phyloP scores from a whole-genome alignment of 2,113 vertebrate species.

The Hemibagrus wyckioides region DNA sequence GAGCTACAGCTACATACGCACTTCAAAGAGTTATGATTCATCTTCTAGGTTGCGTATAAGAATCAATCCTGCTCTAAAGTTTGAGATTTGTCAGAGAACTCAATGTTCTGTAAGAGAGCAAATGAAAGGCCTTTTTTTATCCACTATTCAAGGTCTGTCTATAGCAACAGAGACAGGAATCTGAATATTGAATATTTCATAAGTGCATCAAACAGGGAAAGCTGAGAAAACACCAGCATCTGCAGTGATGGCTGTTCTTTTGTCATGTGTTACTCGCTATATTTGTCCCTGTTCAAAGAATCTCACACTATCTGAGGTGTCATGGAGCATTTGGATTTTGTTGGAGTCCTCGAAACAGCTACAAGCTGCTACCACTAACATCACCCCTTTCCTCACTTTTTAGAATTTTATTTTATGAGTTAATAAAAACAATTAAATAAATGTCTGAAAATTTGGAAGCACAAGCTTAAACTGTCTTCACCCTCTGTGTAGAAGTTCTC shows the following conservation, averaged over 20 bases:
- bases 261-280: constrained; percentile 2
- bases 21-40: not conserved
- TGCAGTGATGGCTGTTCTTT: constrained; percentile 21
- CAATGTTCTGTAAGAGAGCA: constrained; percentile 1
- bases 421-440: not conserved
- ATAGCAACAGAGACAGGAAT: not conserved
- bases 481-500: not conserved
- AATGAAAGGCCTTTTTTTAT: constrained; percentile 10
- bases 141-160: not conserved
- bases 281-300: constrained; percentile 9
- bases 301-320: not conserved
- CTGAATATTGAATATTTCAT: constrained; percentile 45
- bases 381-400: not conserved
- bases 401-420: not conserved
- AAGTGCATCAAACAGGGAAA: constrained; percentile 19
- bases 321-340: constrained; percentile 13
- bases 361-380: no score
- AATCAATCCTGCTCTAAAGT: not conserved
- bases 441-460: not conserved
- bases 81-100: not conserved
- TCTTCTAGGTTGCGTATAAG: not conserved
- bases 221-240: constrained; percentile 12
- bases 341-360: not conserved
- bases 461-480: not conserved
- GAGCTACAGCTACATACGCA: not conserved